Evolutionary conservation across 2,113 vertebrate species (phyloP).

Genomic region (Nansenia antarctica): DNA sequence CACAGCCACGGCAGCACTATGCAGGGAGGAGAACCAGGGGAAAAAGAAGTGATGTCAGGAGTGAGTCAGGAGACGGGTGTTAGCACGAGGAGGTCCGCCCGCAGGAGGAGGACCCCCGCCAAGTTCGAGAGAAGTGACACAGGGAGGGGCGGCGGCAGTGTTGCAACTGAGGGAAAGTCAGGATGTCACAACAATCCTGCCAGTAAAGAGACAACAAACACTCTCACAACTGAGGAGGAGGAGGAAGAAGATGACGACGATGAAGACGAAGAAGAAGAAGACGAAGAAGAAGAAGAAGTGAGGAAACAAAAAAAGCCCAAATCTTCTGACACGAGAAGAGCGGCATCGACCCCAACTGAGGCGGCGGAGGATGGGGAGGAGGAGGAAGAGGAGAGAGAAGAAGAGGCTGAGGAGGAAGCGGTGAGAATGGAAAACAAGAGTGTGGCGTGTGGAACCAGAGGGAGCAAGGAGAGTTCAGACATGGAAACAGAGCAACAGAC

Average conservation of each 20-base stretch:
- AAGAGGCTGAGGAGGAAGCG: conserved; percentile 27
- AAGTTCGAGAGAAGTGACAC: conserved; percentile 79
- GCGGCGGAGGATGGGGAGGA: conserved; percentile 23
- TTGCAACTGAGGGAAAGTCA: conserved; percentile 59
- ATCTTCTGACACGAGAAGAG: conserved; percentile 24
- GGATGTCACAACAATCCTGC: background rate
- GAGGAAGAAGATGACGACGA: conserved; percentile 25
- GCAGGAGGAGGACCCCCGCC: conserved; percentile 80
- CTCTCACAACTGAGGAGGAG: conserved; percentile 22
- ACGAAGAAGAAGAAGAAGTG: conserved; percentile 13
- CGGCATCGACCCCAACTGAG: conserved; percentile 60
- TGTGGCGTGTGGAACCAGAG: conserved; percentile 62
- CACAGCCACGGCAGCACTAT: conserved; percentile 63
- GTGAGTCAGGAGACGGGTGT: background rate
- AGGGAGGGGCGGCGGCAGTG: conserved; percentile 52
- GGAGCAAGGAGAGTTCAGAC: conserved; percentile 65
- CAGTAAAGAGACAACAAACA: conserved; percentile 6
- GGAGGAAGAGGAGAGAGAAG: conserved; percentile 34
- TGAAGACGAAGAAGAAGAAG: conserved; percentile 16
- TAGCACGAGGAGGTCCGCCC: conserved; percentile 74
- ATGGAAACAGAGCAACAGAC: conserved; percentile 67
- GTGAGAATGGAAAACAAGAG: conserved; percentile 73
- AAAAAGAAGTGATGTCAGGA: conserved; percentile 7
- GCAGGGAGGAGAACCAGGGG: conserved; percentile 60
- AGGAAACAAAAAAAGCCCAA: conserved; percentile 1